Conservation (phyloP, 2,888 invertebrate species). For the Uloborus plumipes region DNA sequence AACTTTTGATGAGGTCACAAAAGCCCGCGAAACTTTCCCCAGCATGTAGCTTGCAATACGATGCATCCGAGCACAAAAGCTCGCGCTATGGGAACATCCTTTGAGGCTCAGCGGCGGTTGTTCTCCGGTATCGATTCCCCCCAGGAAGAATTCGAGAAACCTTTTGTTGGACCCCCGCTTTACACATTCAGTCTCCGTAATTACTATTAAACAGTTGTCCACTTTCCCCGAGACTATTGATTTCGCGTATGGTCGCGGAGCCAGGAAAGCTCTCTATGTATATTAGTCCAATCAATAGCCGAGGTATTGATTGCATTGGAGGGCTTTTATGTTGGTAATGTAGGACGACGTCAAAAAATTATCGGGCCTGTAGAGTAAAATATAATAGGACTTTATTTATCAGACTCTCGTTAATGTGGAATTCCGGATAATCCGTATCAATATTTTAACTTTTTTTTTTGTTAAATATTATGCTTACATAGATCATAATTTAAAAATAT, state of each 20-base stretch:
- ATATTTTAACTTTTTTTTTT: too few species aligned
- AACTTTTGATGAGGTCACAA: too few species aligned
- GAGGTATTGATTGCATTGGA: constrained; percentile 26
- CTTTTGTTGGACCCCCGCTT: constrained; percentile 44
- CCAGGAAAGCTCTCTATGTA: constrained; percentile 4
- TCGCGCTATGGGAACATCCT: constrained; percentile 11
- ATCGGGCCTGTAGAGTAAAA: too few species aligned
- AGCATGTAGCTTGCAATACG: neutral
- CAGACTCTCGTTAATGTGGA: too few species aligned
- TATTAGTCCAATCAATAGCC: constrained; percentile 25
- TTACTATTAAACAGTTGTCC: constrained; percentile 62
- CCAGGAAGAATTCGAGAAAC: constrained; percentile 19
- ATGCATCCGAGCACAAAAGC: constrained; percentile 19
- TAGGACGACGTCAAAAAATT: too few species aligned
- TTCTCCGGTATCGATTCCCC: constrained; percentile 26
- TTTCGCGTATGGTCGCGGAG: constrained; percentile 27
- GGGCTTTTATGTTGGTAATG: too few species aligned
- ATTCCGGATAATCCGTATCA: too few species aligned
- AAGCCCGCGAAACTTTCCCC: constrained; percentile 25
- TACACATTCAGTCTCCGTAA: constrained; percentile 37
- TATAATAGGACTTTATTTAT: too few species aligned
- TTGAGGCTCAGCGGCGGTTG: constrained; percentile 3
- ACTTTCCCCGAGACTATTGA: constrained; percentile 56
- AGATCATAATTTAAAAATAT: too few species aligned
- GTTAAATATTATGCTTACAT: too few species aligned